Conservation (phyloP, 92 coral and sea anemone genomes). For the Metridium senile region DNA sequence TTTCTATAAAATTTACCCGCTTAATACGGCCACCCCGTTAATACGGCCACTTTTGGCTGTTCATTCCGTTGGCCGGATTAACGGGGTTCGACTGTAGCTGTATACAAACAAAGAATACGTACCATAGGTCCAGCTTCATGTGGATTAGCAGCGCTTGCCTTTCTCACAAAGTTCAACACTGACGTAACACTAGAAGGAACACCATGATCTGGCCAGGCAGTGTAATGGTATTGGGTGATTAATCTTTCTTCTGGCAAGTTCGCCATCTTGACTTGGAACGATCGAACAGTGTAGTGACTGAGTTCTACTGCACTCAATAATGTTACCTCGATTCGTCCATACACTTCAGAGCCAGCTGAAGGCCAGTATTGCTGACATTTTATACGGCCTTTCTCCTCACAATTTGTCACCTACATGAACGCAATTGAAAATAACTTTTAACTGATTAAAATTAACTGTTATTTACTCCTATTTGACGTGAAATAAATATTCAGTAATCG, state of each 20-base stretch:
- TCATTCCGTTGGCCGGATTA: too few relatives aligned
- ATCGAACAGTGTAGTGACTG: slow-evolving; percentile 84
- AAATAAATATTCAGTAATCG: too few relatives aligned
- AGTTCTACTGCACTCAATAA: slow-evolving; percentile 74
- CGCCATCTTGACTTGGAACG: slow-evolving; percentile 58
- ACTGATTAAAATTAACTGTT: too few relatives aligned
- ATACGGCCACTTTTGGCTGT: too few relatives aligned
- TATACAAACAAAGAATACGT: too few relatives aligned
- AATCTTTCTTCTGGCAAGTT: slow-evolving; percentile 65
- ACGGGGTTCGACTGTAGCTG: too few relatives aligned
- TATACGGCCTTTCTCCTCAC: slow-evolving; percentile 88
- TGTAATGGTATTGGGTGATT: slow-evolving; percentile 88
- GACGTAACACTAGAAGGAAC: slow-evolving; percentile 89
- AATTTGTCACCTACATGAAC: slow-evolving; percentile 73
- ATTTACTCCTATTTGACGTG: too few relatives aligned
- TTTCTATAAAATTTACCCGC: too few relatives aligned
- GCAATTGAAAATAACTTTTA: background rate
- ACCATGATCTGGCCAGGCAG: slow-evolving; percentile 99
- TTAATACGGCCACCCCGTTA: too few relatives aligned
- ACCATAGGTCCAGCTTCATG: slow-evolving; percentile 96
- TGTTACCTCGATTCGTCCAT: slow-evolving; percentile 67
- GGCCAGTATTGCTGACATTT: slow-evolving; percentile 99
- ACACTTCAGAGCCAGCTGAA: slow-evolving; percentile 49
- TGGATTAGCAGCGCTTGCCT: slow-evolving; percentile 85
- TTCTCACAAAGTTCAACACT: slow-evolving; percentile 88